Base-by-base conservation (phyloP, 2,113 vertebrate genomes). In the Bolborhynchus lineola region DNA sequence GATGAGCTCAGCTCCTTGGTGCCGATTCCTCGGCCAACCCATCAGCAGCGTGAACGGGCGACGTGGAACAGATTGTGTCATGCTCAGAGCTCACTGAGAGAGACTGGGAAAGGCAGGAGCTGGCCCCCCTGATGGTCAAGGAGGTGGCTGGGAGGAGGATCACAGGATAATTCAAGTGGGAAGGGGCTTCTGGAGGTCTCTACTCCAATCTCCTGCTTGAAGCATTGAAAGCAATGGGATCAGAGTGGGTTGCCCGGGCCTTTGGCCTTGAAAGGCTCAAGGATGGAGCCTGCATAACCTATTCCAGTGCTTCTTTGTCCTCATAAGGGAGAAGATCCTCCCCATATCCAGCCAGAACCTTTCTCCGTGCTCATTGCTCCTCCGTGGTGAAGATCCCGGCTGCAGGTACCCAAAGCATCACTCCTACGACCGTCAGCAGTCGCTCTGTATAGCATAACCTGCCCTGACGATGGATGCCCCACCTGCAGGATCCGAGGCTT, bases 341-440 rank as follows among this genome's bases (percentile, higher is more conserved):
- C 18, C 62, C 10, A 1, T 19, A 23, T 6, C 47, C 46, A 86
- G n/a, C 42, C 52, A 75, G 53, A 63, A 49, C 28, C 15, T 28
- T 72, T 12, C 53, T 19, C 41, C 24, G 2, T 16, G 29, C 53
- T 31, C 46, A 5, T 16, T 8, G 35, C 31, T 62, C 29, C 62
- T 81, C 46, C 20, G 33, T 1, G 44, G 29, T 7, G 75, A 52
- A n/a, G 52, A n/a, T 15, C 57, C 59, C 6, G 55, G 41, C 49
- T 23, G 71, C n/a, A 23, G 50, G 74, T 8, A 19, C 65, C 59
- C 59, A 37, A 16, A 24, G 50, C 49, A 31, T 59, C 50, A 6
- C 62, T 11, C 0, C 69, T 8, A 8, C 5, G 0, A 4, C 35
- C 3, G 12, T 4, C 18, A 9, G 6, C 59, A 12, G 46, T 35